These are phyloP conservation scores for Rhamphomyia laevipes DNA, from an alignment of 2,888 invertebrate genomes.

Conservation along the genomic window DNA sequence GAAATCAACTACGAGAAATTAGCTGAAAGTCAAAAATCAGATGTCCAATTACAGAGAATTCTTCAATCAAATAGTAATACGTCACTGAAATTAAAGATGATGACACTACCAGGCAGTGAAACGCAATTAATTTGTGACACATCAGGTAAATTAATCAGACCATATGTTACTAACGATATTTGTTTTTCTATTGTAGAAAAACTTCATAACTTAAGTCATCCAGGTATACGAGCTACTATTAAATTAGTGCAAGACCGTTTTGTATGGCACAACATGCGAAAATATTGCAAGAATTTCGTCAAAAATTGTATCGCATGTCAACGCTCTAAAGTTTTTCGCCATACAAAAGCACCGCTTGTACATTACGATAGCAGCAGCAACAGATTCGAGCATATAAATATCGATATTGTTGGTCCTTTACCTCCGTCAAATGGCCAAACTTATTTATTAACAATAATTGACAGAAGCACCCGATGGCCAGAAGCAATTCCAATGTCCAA, in stretches of 20 bases:
- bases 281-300: constrained; percentile 5
- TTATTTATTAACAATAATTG: neutral
- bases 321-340: constrained; percentile 8
- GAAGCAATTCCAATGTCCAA: neutral
- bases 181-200: constrained; percentile 2
- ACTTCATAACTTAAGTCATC: constrained; percentile 5
- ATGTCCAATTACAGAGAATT: constrained; percentile 1
- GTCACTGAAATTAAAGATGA: neutral
- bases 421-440: neutral
- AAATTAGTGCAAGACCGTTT: constrained; percentile 4
- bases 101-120: neutral
- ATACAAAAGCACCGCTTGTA: neutral
- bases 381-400: neutral
- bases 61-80: neutral
- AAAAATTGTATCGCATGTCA: constrained; percentile 8
- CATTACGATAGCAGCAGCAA: neutral
- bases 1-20: neutral
- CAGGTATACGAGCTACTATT: constrained; percentile 2
- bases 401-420: neutral
- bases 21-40: constrained; percentile 1
- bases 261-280: constrained; percentile 4
- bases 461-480: neutral
- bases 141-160: neutral
- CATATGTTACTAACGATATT: constrained; percentile 1
- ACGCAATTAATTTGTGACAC: constrained; percentile 7